These are phyloP conservation scores for Montipora capricornis DNA, from an alignment of 64 coral and sea anemone species.

Conservation along the genomic window DNA sequence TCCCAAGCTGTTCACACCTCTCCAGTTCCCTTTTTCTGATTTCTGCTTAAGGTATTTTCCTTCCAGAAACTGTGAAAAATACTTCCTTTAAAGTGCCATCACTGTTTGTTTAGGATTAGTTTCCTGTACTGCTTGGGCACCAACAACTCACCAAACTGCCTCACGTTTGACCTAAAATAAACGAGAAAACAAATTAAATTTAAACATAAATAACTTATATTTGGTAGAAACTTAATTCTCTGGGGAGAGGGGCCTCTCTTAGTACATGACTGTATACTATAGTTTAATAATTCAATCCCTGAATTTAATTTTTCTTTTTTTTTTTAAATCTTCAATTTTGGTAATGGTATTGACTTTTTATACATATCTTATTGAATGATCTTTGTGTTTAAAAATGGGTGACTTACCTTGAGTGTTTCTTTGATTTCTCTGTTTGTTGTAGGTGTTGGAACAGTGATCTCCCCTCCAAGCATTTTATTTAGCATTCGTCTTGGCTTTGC, in stretches of 20 bases:
- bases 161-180: constrained; percentile 9
- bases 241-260: too few species aligned
- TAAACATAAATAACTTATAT: too few species aligned
- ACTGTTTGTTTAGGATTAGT: constrained; percentile 20
- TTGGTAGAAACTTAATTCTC: too few species aligned
- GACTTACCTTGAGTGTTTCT: constrained; percentile 33
- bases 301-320: too few species aligned
- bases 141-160: constrained; percentile 39
- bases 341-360: too few species aligned
- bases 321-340: background rate
- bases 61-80: constrained; percentile 56
- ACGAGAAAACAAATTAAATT: background rate
- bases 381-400: too few species aligned
- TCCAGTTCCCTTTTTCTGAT: constrained; percentile 32
- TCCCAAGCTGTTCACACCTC: constrained; percentile 46
- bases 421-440: constrained; percentile 38
- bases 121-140: constrained; percentile 51
- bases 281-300: too few species aligned
- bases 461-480: background rate
- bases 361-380: too few species aligned
- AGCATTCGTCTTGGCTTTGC: background rate
- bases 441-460: constrained; percentile 26
- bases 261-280: too few species aligned
- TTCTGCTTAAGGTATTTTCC: constrained; percentile 65
- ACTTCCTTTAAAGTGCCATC: constrained; percentile 50